A percentile compares a stretch with the other conserved stretches of the same genome.
phyloP scores from a whole-genome alignment of 2,797 vertebrate species.

The Lutjanus argentimaculatus region DNA sequence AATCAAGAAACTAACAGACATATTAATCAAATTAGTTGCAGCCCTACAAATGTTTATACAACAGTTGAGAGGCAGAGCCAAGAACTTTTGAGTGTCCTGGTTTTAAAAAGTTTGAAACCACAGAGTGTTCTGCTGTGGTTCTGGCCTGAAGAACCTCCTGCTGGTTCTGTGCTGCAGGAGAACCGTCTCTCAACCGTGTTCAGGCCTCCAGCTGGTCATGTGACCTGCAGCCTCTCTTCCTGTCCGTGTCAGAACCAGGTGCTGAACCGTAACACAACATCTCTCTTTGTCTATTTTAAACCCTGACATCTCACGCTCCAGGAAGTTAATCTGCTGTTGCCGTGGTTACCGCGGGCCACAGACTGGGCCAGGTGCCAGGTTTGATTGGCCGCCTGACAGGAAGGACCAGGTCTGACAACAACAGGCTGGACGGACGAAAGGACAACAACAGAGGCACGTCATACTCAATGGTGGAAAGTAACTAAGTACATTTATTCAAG shows the following conservation, averaged over 20 bases:
- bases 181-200: too few species aligned
- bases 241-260: slow-evolving; percentile 7
- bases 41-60: too few species aligned
- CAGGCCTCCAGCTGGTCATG: slow-evolving; percentile 5
- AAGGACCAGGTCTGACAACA: slow-evolving; percentile 19
- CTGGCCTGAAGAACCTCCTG: background rate
- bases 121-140: background rate
- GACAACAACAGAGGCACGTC: background rate
- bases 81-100: too few species aligned
- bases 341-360: slow-evolving; percentile 45
- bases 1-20: too few species aligned
- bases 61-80: too few species aligned
- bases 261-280: background rate
- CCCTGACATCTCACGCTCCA: slow-evolving; percentile 63
- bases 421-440: background rate
- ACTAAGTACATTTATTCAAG: background rate
- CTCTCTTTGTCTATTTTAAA: slow-evolving; percentile 69
- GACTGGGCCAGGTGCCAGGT: slow-evolving; percentile 61
- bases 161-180: background rate
- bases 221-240: slow-evolving; percentile 15
- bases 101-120: too few species aligned
- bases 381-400: slow-evolving; percentile 58
- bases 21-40: too few species aligned
- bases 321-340: slow-evolving; percentile 65
- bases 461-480: background rate